Evolutionary conservation across 92 coral and sea anemone genomes (phyloP).

Genomic region (Porites lobata): DNA sequence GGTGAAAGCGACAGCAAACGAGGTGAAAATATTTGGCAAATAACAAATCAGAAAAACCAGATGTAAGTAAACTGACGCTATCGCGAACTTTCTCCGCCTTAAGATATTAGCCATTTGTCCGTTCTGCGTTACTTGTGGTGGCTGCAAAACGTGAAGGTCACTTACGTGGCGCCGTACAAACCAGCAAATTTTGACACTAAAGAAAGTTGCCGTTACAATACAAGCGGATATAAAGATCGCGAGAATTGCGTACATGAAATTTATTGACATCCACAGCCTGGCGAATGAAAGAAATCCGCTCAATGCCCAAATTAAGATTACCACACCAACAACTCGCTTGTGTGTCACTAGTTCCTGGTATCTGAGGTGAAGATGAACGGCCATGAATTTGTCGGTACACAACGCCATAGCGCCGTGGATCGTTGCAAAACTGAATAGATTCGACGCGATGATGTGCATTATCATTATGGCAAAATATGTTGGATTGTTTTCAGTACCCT

Average conservation of each 20-base stretch:
- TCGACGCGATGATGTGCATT: no score
- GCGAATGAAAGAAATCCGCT: background rate
- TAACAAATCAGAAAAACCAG: background rate
- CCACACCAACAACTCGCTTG: background rate
- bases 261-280: background rate
- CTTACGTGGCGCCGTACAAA: background rate
- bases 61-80: no score
- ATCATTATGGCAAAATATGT: no score
- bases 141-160: background rate
- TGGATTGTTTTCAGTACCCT: no score
- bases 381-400: background rate
- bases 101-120: no score
- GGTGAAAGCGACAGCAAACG: background rate
- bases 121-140: background rate
- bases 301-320: background rate
- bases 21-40: background rate
- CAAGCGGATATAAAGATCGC: background rate
- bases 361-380: background rate
- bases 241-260: background rate
- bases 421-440: no score
- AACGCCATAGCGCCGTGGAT: background rate
- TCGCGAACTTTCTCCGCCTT: no score
- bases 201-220: background rate
- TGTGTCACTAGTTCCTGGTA: conserved; percentile 1
- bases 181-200: background rate